These are phyloP conservation scores for Synanthedon vespiformis DNA, from an alignment of 2,888 invertebrate genomes.

Conservation along the genomic window DNA sequence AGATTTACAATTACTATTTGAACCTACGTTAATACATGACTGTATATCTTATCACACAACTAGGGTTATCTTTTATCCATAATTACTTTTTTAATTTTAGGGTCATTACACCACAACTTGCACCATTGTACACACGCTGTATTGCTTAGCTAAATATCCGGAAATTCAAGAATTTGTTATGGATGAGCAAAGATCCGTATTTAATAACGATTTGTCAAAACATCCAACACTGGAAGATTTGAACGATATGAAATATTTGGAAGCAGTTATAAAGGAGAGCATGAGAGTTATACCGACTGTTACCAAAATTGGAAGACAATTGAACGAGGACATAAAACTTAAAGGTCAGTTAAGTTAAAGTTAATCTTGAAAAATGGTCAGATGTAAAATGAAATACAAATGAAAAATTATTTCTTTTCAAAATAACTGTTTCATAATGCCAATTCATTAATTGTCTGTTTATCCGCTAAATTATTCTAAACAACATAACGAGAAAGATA, in stretches of 20 bases:
- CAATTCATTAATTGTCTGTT: too few species aligned
- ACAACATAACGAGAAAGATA: too few species aligned
- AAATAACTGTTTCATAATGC: too few species aligned
- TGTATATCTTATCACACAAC: too few species aligned
- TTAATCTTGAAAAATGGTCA: too few species aligned
- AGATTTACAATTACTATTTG: too few species aligned
- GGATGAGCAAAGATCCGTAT: conserved; percentile 20
- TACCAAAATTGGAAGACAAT: conserved; percentile 22
- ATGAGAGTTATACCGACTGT: conserved; percentile 23
- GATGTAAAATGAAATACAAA: too few species aligned
- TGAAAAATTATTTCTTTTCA: too few species aligned
- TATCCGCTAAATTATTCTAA: too few species aligned
- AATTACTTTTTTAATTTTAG: conserved; percentile 6
- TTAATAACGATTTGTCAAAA: conserved; percentile 14
- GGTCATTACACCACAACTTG: conserved; percentile 25
- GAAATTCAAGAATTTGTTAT: conserved; percentile 19
- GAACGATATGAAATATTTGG: conserved; percentile 27
- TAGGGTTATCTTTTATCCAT: too few species aligned
- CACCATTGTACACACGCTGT: conserved; percentile 22
- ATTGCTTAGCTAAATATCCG: conserved; percentile 19
- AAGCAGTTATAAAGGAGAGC: conserved; percentile 26
- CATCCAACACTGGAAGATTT: conserved; percentile 18
- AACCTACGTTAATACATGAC: too few species aligned
- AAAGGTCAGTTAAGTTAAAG: conserved; percentile 12
- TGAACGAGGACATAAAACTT: conserved; percentile 19